Evolutionary conservation across 2,888 invertebrate species (phyloP).

Genomic region (Raillietiella orientalis): DNA sequence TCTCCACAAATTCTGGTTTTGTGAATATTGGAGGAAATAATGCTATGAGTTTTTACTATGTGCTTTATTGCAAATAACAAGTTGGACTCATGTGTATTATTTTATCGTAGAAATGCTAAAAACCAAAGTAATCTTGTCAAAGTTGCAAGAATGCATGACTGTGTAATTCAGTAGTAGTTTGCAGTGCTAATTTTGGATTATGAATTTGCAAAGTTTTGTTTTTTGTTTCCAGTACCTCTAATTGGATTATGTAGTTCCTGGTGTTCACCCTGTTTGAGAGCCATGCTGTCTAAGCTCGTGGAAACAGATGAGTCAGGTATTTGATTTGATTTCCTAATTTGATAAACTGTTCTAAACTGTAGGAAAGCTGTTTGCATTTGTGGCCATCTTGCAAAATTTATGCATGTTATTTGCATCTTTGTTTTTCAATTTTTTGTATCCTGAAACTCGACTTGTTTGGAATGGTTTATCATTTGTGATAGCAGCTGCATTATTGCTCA

Average conservation of each 20-base stretch:
- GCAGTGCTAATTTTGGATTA: not conserved
- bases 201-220: not conserved
- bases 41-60: too few relatives aligned
- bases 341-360: constrained; percentile 6
- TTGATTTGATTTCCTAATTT: constrained; percentile 3
- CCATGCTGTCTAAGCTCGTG: constrained; percentile 14
- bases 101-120: too few relatives aligned
- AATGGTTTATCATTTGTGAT: constrained; percentile 12
- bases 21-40: too few relatives aligned
- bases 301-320: constrained; percentile 14
- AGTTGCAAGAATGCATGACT: too few relatives aligned
- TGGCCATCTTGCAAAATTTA: constrained; percentile 14
- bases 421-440: constrained; percentile 14
- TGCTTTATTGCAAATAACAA: too few relatives aligned
- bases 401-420: constrained; percentile 13
- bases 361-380: constrained; percentile 14
- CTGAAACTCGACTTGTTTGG: constrained; percentile 11
- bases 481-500: constrained; percentile 9
- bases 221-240: constrained; percentile 10
- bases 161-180: constrained; percentile 1
- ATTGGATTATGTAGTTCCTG: constrained; percentile 13
- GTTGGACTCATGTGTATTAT: too few relatives aligned
- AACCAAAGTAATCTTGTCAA: too few relatives aligned
- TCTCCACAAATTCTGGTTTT: too few relatives aligned
- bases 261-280: constrained; percentile 13